These are phyloP conservation scores for Cosmopolites sordidus DNA, from an alignment of 2,888 invertebrate species.

Conservation along the genomic window DNA sequence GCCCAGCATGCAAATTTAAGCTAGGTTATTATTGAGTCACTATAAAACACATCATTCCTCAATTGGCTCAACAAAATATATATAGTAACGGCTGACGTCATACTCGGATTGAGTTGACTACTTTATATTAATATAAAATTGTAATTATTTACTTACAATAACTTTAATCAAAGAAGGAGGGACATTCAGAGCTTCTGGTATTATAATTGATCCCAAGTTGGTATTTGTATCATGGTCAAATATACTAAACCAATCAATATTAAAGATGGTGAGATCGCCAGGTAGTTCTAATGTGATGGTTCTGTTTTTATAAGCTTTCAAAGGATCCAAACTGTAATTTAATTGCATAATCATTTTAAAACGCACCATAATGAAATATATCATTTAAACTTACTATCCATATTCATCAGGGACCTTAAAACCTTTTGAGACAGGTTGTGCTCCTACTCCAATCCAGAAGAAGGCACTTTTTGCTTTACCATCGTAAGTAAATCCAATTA, in stretches of 20 bases:
- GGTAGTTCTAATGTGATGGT: slow-evolving; percentile 72
- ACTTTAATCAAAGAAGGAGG: slow-evolving; percentile 77
- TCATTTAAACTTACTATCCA: slow-evolving; percentile 78
- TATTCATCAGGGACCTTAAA: slow-evolving; percentile 82
- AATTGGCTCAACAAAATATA: too few species aligned
- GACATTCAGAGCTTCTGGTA: slow-evolving; percentile 78
- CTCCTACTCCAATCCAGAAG: slow-evolving; percentile 86
- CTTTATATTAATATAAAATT: too few species aligned
- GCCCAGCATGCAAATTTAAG: too few species aligned
- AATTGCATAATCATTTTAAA: too few species aligned
- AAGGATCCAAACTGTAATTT: slow-evolving; percentile 66
- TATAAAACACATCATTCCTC: too few species aligned
- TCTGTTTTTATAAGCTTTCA: slow-evolving; percentile 67
- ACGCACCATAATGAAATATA: too few species aligned
- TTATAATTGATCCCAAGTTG: slow-evolving; percentile 69
- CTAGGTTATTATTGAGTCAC: too few species aligned
- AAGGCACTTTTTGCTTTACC: slow-evolving; percentile 71
- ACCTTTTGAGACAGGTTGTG: slow-evolving; percentile 80
- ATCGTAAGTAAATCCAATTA: slow-evolving; percentile 74
- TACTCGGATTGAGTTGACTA: too few species aligned
- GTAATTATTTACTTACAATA: slow-evolving; percentile 43
- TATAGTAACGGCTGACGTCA: too few species aligned
- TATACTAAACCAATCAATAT: slow-evolving; percentile 79
- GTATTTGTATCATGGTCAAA: slow-evolving; percentile 66
- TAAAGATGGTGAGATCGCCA: slow-evolving; percentile 76